Evolutionary conservation across 2,888 invertebrate species (phyloP).

Genomic region (Melieria omissa): DNA sequence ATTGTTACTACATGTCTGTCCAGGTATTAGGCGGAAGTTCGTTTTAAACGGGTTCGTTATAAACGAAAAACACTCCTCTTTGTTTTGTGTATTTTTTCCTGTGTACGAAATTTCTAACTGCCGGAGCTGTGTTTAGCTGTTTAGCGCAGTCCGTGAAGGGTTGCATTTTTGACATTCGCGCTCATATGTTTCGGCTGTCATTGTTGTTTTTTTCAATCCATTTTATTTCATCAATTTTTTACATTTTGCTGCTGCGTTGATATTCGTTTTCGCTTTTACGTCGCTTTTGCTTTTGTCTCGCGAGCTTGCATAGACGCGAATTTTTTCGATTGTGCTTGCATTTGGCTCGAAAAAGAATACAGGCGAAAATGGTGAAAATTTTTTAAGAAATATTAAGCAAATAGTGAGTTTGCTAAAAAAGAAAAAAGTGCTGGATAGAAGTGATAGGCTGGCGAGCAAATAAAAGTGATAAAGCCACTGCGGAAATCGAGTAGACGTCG

Average conservation of each 20-base stretch:
- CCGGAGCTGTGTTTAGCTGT: too few relatives aligned
- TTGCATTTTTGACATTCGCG: neutral
- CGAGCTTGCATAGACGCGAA: slow-evolving; percentile 9
- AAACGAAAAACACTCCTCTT: too few relatives aligned
- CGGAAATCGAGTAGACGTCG: slow-evolving; percentile 38
- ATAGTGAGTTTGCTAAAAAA: neutral
- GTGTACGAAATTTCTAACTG: too few relatives aligned
- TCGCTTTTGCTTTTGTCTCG: slow-evolving; percentile 27
- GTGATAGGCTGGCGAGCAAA: neutral
- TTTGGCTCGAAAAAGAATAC: slow-evolving; percentile 15
- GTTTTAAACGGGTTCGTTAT: too few relatives aligned
- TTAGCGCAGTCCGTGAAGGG: too few relatives aligned
- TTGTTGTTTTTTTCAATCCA: slow-evolving; percentile 4
- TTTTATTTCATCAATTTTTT: slow-evolving; percentile 22
- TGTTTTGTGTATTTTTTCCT: too few relatives aligned
- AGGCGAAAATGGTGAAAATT: slow-evolving; percentile 16
- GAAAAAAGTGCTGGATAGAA: neutral
- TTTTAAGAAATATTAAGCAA: neutral
- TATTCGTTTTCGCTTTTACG: neutral
- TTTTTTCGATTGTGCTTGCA: slow-evolving; percentile 10
- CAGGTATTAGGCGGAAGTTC: too few relatives aligned
- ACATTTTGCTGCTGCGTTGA: neutral
- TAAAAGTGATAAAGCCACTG: slow-evolving; percentile 24
- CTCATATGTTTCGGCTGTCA: slow-evolving; percentile 25
- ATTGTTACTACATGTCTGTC: too few relatives aligned